Percentiles rank a stretch among this genome's conserved stretches.
Evolutionary conservation across 2,888 invertebrate species (phyloP).

Genomic region (Gryllus longicercus): DNA sequence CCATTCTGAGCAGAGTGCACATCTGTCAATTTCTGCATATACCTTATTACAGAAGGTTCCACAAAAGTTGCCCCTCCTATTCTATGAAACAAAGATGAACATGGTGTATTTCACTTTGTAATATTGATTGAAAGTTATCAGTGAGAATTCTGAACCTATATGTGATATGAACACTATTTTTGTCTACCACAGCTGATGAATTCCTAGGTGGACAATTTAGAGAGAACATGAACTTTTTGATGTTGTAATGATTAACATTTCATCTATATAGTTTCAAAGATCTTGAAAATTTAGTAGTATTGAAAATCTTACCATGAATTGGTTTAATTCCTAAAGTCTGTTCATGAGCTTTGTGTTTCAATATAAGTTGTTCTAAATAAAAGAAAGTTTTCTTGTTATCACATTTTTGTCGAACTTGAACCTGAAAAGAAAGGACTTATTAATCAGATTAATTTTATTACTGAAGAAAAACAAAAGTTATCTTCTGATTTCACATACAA

Average conservation of each 20-base stretch:
- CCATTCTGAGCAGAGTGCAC: no score
- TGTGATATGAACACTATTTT: no score
- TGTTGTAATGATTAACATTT: background rate
- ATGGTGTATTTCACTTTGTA: no score
- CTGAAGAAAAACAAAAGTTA: background rate
- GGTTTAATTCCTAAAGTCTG: constrained; percentile 86
- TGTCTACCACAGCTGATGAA: no score
- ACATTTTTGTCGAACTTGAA: constrained; percentile 81
- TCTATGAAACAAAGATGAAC: no score
- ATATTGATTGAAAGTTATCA: no score
- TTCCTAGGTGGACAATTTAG: no score
- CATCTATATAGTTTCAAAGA: background rate
- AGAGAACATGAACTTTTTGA: background rate
- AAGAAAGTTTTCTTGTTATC: constrained; percentile 96
- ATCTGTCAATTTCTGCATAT: no score
- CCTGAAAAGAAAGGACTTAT: constrained; percentile 49
- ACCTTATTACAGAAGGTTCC: no score
- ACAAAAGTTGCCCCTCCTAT: no score
- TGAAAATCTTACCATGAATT: constrained; percentile 59
- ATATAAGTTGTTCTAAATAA: constrained; percentile 93
- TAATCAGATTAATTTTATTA: background rate
- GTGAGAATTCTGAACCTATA: no score
- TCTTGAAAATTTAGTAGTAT: background rate
- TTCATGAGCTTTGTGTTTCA: constrained; percentile 92
- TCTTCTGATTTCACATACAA: constrained; percentile 47